phyloP scores from a whole-genome alignment of 2,888 invertebrate genomes.

The Limnephilus auricula region DNA sequence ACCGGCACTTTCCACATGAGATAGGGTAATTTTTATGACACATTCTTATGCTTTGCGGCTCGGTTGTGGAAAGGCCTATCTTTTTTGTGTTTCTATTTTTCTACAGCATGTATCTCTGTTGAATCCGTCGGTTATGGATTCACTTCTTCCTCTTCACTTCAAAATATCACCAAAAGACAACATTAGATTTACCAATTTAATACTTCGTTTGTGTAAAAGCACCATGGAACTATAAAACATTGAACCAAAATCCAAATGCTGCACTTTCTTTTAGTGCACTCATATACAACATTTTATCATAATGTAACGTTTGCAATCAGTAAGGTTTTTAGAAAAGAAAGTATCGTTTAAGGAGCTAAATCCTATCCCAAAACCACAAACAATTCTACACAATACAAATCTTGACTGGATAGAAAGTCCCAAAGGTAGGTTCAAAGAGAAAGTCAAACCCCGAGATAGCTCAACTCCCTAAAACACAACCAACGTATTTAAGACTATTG shows the following conservation, averaged over 20 bases:
- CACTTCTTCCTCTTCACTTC: not conserved
- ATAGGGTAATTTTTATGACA: not conserved
- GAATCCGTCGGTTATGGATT: not conserved
- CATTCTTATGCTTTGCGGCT: not conserved
- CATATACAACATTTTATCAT: no score
- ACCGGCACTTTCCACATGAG: no score
- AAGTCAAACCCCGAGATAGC: not conserved
- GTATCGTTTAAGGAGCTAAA: not conserved
- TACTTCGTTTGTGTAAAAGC: no score
- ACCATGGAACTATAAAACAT: no score
- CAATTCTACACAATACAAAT: not conserved
- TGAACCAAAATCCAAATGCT: not conserved
- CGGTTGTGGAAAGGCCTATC: no score
- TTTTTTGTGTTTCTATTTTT: not conserved
- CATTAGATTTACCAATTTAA: no score
- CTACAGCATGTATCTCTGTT: not conserved
- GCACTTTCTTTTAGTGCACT: no score
- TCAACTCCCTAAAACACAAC: not conserved
- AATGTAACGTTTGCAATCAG: not conserved
- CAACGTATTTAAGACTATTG: not conserved
- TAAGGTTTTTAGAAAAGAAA: not conserved
- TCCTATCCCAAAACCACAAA: not conserved
- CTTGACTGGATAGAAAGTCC: not conserved
- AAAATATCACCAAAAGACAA: not conserved
- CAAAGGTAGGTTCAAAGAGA: not conserved